Evolutionary conservation across 2,888 invertebrate species (phyloP).

Genomic region (Meliscaeva auricollis): DNA sequence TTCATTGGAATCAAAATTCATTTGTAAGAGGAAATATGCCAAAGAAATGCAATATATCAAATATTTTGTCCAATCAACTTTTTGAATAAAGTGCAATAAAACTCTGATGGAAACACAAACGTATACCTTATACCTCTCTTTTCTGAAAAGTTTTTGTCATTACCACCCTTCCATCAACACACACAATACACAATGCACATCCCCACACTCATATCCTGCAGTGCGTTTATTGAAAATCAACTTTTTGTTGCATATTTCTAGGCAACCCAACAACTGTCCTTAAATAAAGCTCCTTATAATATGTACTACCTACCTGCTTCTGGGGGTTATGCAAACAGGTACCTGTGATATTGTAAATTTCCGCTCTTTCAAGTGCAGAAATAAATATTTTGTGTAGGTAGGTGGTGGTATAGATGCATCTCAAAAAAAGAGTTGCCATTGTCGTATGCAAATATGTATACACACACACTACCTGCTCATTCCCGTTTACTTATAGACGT

Average conservation of each 20-base stretch:
- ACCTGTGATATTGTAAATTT: conserved; percentile 31
- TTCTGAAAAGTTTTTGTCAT: conserved; percentile 1
- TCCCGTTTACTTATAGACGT: too few relatives aligned
- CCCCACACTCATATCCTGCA: neutral
- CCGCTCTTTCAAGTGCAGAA: conserved; percentile 29
- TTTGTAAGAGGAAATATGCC: conserved; percentile 27
- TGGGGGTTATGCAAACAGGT: neutral
- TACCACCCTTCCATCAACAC: neutral
- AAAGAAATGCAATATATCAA: conserved; percentile 45
- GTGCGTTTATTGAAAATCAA: conserved; percentile 44
- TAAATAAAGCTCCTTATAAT: neutral
- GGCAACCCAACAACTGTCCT: conserved; percentile 14
- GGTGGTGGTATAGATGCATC: conserved; percentile 1
- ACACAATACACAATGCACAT: neutral
- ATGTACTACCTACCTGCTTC: neutral
- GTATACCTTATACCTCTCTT: neutral
- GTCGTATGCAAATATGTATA: neutral
- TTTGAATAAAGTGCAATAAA: conserved; percentile 34
- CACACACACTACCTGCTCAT: too few relatives aligned
- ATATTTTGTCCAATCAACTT: conserved; percentile 51
- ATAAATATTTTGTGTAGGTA: neutral
- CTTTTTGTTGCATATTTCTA: conserved; percentile 40
- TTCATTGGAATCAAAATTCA: conserved; percentile 34
- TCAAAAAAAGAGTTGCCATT: neutral
- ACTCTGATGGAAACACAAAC: neutral